Evolutionary conservation across 2,797 vertebrate species (phyloP).

Genomic region (Tolypeutes matacus): DNA sequence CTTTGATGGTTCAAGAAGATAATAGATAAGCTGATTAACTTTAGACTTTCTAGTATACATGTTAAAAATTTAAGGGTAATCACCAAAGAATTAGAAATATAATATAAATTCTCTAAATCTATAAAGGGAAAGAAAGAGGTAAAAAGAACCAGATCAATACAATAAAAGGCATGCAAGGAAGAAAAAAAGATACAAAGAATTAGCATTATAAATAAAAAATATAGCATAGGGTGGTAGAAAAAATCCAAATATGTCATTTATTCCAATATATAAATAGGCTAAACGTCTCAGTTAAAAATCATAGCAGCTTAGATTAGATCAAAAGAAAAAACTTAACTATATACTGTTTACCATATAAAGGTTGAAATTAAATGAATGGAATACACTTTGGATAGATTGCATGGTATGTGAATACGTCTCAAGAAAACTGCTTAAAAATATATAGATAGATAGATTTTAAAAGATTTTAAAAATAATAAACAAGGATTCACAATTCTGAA

Average conservation of each 20-base stretch:
- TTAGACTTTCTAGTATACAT: not conserved
- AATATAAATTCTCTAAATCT: too few relatives aligned
- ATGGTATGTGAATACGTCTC: too few relatives aligned
- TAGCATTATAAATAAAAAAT: constrained; percentile 9
- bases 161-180: not conserved
- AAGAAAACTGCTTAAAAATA: too few relatives aligned
- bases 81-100: constrained; percentile 1
- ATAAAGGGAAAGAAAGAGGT: constrained; percentile 13
- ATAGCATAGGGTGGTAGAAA: not conserved
- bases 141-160: not conserved
- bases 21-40: constrained; percentile 7
- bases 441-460: too few relatives aligned
- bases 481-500: constrained; percentile 50
- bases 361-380: constrained; percentile 47
- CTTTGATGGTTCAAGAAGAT: constrained; percentile 4
- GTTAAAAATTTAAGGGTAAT: constrained; percentile 17
- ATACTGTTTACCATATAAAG: not conserved
- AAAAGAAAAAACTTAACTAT: not conserved
- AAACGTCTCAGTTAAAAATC: constrained; percentile 62
- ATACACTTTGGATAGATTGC: too few relatives aligned
- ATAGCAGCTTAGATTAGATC: constrained; percentile 28
- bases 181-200: not conserved
- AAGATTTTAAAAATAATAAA: not conserved
- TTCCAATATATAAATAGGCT: constrained; percentile 30
- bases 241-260: constrained; percentile 37